A percentile compares a stretch with the other conserved stretches of the same genome.
phyloP scores from a whole-genome alignment of 2,113 vertebrate genomes.

The Edolisoma coerulescens region DNA sequence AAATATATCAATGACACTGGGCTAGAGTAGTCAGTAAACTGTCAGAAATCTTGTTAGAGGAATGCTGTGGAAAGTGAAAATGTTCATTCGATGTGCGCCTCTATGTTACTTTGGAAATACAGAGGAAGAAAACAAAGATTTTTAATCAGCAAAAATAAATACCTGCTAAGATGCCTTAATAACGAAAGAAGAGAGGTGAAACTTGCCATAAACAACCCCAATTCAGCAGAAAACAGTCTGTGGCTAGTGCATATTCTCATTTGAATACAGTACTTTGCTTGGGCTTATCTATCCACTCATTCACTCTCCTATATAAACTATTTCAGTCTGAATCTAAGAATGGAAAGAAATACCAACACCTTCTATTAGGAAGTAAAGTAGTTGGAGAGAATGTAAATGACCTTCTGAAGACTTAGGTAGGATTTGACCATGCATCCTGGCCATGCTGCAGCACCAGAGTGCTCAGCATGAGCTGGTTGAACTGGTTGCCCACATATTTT shows the following conservation, averaged over 20 bases:
- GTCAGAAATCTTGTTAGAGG: background rate
- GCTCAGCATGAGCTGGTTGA: background rate
- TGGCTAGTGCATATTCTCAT: background rate
- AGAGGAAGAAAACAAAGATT: background rate
- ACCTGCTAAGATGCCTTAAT: background rate
- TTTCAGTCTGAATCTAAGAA: background rate
- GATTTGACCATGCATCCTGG: background rate
- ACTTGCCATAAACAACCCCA: background rate
- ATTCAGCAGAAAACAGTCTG: background rate
- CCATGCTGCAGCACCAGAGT: background rate
- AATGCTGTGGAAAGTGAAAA: background rate
- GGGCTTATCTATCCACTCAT: background rate
- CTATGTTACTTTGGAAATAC: background rate
- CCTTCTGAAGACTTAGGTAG: background rate
- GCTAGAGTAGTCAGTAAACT: background rate
- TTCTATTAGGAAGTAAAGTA: background rate
- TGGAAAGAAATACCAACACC: background rate
- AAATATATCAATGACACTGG: background rate
- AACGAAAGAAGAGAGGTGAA: background rate
- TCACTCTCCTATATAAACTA: background rate
- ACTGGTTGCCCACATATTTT: background rate
- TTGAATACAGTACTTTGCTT: background rate
- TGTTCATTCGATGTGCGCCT: background rate
- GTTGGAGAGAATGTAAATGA: background rate
- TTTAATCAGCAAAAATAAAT: background rate